phyloP scores from a whole-genome alignment of 2,113 vertebrate genomes.

The Peromyscus maniculatus region DNA sequence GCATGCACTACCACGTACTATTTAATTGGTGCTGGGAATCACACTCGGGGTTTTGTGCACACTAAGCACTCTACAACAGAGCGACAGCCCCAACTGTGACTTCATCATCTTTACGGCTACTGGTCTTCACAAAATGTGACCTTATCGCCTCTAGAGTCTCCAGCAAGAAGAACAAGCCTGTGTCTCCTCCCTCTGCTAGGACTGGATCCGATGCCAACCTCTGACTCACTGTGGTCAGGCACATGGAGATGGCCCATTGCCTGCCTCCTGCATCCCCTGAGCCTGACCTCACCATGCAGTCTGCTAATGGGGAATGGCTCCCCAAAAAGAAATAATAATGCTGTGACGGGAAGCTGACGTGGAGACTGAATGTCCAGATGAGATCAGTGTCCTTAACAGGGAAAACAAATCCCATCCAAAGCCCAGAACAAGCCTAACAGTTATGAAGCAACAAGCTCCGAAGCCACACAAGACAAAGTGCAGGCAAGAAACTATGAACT shows the following conservation, averaged over 20 bases:
- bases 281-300: neutral
- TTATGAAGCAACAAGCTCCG: neutral
- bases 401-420: neutral
- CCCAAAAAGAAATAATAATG: neutral
- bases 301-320: neutral
- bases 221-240: neutral
- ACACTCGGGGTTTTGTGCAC: neutral
- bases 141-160: neutral
- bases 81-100: no score
- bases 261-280: neutral
- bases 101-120: neutral
- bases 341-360: neutral
- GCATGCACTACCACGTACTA: neutral
- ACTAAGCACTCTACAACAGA: neutral
- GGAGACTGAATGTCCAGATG: neutral
- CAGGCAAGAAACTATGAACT: neutral
- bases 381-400: neutral
- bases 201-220: neutral
- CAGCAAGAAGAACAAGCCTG: neutral
- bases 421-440: neutral
- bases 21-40: no score
- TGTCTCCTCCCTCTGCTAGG: neutral
- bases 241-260: neutral
- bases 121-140: neutral
- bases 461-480: neutral